Evolutionary conservation across 2,888 invertebrate species (phyloP).

Genomic region (Zaprionus obscuricornis): DNA sequence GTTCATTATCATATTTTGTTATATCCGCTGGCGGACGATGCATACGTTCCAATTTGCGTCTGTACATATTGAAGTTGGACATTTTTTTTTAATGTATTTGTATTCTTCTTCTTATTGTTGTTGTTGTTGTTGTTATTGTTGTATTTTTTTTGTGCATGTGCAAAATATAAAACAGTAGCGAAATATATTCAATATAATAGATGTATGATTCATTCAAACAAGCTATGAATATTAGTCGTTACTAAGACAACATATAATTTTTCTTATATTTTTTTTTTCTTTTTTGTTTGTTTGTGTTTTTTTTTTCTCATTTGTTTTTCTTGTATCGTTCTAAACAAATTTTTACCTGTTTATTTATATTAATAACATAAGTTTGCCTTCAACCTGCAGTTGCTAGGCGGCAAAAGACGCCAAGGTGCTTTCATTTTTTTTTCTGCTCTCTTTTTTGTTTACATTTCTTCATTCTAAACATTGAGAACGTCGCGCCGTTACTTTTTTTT

Average conservation of each 20-base stretch:
- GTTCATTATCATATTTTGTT: constrained; percentile 82
- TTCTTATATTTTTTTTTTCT: constrained; percentile 6
- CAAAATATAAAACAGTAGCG: constrained; percentile 28
- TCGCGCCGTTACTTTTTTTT: no score
- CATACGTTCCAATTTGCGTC: constrained; percentile 77
- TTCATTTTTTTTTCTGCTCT: background rate
- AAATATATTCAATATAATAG: constrained; percentile 9
- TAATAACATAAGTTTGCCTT: no score
- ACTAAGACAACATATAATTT: constrained; percentile 58
- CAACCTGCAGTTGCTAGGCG: constrained; percentile 2
- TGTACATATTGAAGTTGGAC: constrained; percentile 77
- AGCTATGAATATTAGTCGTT: constrained; percentile 43
- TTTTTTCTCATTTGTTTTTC: constrained; percentile 9
- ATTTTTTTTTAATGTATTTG: background rate
- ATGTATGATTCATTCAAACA: constrained; percentile 10
- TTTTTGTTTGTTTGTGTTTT: background rate
- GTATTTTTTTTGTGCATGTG: constrained; percentile 16
- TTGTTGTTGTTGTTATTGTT: constrained; percentile 10
- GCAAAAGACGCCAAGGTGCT: background rate
- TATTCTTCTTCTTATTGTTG: constrained; percentile 4
- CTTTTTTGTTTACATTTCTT: background rate
- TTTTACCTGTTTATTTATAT: no score
- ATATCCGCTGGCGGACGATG: constrained; percentile 80
- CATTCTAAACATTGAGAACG: no score
- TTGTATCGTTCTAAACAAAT: background rate